Base-by-base conservation (phyloP, 2,888 invertebrate genomes). In the Anaspis maculata region DNA sequence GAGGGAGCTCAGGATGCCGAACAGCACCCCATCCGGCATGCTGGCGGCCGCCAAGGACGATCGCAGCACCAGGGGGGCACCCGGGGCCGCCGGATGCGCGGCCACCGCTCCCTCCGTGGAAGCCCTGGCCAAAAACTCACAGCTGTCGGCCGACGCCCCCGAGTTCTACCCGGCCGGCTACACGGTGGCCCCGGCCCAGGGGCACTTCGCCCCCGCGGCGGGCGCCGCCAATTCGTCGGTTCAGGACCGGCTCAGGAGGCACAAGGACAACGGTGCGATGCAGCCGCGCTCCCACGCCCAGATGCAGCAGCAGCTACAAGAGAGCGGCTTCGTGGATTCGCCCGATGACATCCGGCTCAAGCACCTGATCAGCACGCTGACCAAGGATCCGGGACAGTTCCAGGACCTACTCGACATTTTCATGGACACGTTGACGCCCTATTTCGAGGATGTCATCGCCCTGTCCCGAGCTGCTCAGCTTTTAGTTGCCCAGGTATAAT, bases 371-470 rank as follows among this genome's bases (percentile, higher is more conserved):
- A 73, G 76, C 54, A 78, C 79, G 58, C 71, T 86, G 54, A 84
- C 82, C 51, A 74, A 77, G 58, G 82, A 82, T 71, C 86, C 86
- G 28, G 86, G 84, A 48, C 78, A 79, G 57, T 86, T 83, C 56
- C 80, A 83, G 59, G 71, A 74, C 49, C 67, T 83, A 38, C 75
- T 83, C 35, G 77, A 78, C 27, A 73, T 77, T 33, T 71, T 85
- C 52, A 73, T 81, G 52, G 79, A 79, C 56, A 76, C 77, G 3
- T 76, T 85, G 54, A 74, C 72, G 35, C 73, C 75, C 32, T 76
- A 77, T 61, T 70, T 81, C 49, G 70, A 76, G 48, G 77, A 81
- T 59, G 66, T 71, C 36, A 70, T 66, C 52, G 73, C 76, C 44
- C 70, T 80, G 32, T 70, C 74, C 37, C 72, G 73, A 34, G 69